These are phyloP conservation scores for Epinotia ramella DNA, from an alignment of 2,888 invertebrate species.

Conservation along the genomic window DNA sequence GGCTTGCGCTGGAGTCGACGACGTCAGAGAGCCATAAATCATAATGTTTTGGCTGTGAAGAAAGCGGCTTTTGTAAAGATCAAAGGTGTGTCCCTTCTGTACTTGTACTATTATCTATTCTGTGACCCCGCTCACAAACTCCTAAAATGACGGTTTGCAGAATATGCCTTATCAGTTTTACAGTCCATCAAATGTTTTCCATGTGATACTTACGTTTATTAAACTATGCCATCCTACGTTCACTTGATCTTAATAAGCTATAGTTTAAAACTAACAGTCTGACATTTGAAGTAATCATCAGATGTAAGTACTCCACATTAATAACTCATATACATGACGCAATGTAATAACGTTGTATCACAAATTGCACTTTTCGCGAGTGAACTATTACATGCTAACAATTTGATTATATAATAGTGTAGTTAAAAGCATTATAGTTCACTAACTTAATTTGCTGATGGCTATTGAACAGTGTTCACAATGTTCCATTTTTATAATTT, in stretches of 20 bases:
- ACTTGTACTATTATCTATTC: too few relatives aligned
- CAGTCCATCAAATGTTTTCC: too few relatives aligned
- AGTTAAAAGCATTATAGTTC: conserved; percentile 28
- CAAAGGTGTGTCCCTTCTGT: too few relatives aligned
- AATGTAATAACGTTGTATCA: conserved; percentile 23
- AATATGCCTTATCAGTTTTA: too few relatives aligned
- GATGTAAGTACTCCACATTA: background rate
- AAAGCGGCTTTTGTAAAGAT: too few relatives aligned
- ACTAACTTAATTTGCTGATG: conserved; percentile 12
- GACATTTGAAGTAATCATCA: conserved; percentile 50
- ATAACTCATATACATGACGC: conserved; percentile 12
- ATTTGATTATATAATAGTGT: conserved; percentile 22
- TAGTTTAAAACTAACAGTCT: background rate
- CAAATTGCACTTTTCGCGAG: conserved; percentile 40
- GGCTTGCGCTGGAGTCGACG: too few relatives aligned
- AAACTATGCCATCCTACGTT: background rate
- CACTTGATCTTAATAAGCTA: background rate
- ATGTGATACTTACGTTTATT: too few relatives aligned
- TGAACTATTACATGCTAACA: conserved; percentile 39
- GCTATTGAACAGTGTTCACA: background rate
- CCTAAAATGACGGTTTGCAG: too few relatives aligned
- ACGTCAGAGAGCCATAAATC: too few relatives aligned
- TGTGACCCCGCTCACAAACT: too few relatives aligned
- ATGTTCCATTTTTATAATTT: background rate
- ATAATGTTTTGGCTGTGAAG: too few relatives aligned